Evolutionary conservation across 2,113 vertebrate species (phyloP), one percentile per base, ranked within the genome.

Genomic region (Epinephelus moara): DNA sequence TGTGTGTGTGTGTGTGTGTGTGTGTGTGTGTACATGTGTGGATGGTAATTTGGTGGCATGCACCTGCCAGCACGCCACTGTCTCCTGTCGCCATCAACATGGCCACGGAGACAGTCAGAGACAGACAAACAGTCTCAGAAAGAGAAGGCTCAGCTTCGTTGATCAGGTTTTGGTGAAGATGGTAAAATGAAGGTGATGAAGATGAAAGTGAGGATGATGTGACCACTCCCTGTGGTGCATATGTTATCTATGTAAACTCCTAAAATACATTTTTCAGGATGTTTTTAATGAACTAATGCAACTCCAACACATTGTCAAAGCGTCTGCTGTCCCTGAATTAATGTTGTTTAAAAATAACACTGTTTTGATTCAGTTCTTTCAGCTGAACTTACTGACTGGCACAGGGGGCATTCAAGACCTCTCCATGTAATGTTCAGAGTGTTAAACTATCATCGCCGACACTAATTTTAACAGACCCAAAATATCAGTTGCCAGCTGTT

Each of bases 41-140:
- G 95, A 91, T 91, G 86, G 97, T 98, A 98, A 98, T 99, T 99
- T 98, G 97, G 97, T 97, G 97, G 96, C 97, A 98, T 96, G 97
- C 98, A 99, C 98, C 98, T 98, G 97, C 97, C 97, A 96, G 97
- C 96, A 97, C 94, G 94, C 96, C 96, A 95, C 96, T 95, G 96
- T 97, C 96, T 94, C 97, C 96, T 84, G 96, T 96, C 91, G 94
- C 95, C 96, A 95, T 95, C 95, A 95, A 95, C 96, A 94, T 91
- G 94, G 95, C 92, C 96, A 95, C 94, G 88, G 75, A 97, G 96
- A 96, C 94, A 68, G 81, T 56, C 82, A 73, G 64, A 89, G 85
- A 80, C 89, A 91, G 84, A 87, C 62, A 68, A 80, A 92, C 69
- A 85, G 85, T 69, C 45, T 50, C 2, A 6, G 25, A 49, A 53